Percentiles rank a stretch among this genome's conserved stretches.
These are phyloP conservation scores for Lepidocolaptes lacrymiger DNA, from an alignment of 2,797 vertebrate species.

Conservation along the genomic window DNA sequence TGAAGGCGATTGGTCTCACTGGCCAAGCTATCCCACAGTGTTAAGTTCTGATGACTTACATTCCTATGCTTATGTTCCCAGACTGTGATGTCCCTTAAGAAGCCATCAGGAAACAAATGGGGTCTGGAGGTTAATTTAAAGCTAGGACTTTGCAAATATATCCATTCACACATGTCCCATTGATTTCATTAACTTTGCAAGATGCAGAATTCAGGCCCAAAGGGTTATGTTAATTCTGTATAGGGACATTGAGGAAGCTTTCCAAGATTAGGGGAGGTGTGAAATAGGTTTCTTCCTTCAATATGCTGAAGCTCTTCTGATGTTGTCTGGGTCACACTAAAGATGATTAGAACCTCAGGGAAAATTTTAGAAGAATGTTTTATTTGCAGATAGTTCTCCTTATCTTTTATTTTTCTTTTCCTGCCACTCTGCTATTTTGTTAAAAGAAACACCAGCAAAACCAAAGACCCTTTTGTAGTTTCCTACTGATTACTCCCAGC, in stretches of 20 bases:
- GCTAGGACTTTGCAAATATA: background rate
- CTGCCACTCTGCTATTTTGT: background rate
- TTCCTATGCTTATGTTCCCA: background rate
- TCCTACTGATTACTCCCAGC: background rate
- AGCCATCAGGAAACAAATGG: background rate
- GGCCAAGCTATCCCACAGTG: background rate
- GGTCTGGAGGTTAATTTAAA: constrained; percentile 10
- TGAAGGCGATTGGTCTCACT: background rate
- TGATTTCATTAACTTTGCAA: constrained; percentile 44
- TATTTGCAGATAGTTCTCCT: constrained; percentile 37
- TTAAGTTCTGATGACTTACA: background rate
- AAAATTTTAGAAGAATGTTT: background rate
- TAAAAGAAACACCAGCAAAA: constrained; percentile 25
- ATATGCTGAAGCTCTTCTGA: background rate
- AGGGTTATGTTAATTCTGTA: constrained; percentile 12
- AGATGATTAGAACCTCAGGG: constrained; percentile 14
- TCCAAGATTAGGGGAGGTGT: constrained; percentile 16
- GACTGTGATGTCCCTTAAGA: background rate
- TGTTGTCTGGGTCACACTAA: constrained; percentile 11
- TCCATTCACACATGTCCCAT: background rate
- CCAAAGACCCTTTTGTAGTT: background rate
- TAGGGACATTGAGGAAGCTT: background rate
- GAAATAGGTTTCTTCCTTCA: constrained; percentile 45
- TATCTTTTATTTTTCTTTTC: constrained; percentile 13
- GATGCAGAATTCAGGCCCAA: constrained; percentile 15